Conservation (phyloP, 2,888 invertebrate genomes). For the Protonemura montana region DNA sequence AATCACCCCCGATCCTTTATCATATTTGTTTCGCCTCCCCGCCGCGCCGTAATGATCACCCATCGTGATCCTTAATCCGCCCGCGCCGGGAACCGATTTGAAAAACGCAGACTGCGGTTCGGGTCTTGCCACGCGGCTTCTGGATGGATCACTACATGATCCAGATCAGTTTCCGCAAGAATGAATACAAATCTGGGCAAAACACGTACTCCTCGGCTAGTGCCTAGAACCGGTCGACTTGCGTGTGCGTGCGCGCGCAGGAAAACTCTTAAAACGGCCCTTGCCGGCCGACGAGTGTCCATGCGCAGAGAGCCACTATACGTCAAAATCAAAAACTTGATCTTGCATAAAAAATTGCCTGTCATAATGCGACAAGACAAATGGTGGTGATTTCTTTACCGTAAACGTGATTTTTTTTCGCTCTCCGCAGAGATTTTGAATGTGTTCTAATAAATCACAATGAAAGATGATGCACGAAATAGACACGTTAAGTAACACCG, state of each 20-base stretch:
- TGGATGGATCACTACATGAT: conserved; percentile 16
- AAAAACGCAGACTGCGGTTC: not conserved
- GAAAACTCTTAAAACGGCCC: not conserved
- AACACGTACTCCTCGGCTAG: not conserved
- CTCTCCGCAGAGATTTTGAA: too few species aligned
- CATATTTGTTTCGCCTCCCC: not conserved
- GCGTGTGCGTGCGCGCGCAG: not conserved
- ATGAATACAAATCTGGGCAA: not conserved
- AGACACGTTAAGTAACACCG: not conserved
- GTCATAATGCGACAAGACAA: conserved; percentile 37
- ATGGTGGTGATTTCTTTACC: conserved; percentile 36
- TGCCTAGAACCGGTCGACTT: not conserved
- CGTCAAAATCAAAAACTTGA: conserved; percentile 38
- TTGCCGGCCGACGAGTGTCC: not conserved
- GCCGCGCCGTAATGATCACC: conserved; percentile 14
- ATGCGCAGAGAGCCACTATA: not conserved
- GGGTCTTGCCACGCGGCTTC: not conserved
- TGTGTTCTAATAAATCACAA: too few species aligned
- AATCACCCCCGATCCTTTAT: not conserved
- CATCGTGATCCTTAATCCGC: conserved; percentile 2
- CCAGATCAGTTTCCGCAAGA: not conserved
- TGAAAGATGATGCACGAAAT: not conserved
- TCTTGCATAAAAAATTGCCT: conserved; percentile 39
- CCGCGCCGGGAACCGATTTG: not conserved
- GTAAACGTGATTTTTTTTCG: too few species aligned